Base-by-base conservation (phyloP, 1,140 invertebrate genomes). In the Planococcus citri region DNA sequence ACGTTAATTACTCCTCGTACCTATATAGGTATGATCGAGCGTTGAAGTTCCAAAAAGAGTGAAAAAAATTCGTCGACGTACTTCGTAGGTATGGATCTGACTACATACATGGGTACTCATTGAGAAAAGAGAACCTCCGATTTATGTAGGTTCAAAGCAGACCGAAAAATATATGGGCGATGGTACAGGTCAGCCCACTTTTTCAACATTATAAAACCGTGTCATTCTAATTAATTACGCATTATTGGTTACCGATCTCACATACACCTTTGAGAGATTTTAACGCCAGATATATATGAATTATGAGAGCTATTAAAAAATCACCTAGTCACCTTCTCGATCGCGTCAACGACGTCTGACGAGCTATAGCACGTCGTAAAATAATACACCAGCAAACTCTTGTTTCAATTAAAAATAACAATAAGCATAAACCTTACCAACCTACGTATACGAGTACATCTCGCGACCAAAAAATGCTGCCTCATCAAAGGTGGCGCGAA, bases 331-430 rank as follows among this genome's bases (percentile, higher is more conserved):
- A 51, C 41, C 33, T 37, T 17, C 6, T 4, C 41, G 41, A 51
- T 51, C 41, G 41, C 41, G 41, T 9, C 17, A 14, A 14, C 33
- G 6, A 37, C 33, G 33, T 37, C 6, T 37, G 14, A 8, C 6
- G 33, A n/a, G n/a, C 29, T 33, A 6, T 12, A 12, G 29, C 29
- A 33, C 12, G 4, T 3, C 29, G 29, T 33, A 33, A 33, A n/a
- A 33, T 33, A 33, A 33, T 33, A 33, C 29, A n/a, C n/a, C n/a
- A n/a, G n/a, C n/a, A 3, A 33, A 33, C 4, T 33, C 29, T 14
- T 51, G 41, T 51, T 51, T 51, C 41, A 51, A 51, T 51, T 51
- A 51, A 51, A 51, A 51, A 51, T 51, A 51, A 51, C 41, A 51
- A 51, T 51, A 51, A 51, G 41, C 41, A 51, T 51, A 51, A 51